A percentile compares a stretch with the other conserved stretches of the same genome.
Conservation (phyloP, 2,888 invertebrate genomes). For the Calameuta idolon region DNA sequence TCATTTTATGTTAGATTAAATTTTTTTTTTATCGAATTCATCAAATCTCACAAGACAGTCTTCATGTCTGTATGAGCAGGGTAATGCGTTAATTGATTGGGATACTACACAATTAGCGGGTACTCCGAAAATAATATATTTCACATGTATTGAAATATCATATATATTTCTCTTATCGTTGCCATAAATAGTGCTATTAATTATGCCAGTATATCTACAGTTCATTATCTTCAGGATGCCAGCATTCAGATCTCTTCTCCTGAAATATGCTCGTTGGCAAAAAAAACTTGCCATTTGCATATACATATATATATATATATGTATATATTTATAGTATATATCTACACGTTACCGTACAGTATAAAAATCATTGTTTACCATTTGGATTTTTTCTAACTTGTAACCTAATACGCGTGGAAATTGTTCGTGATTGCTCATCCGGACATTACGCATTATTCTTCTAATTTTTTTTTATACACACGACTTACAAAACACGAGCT, state of each 20-base stretch:
- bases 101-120: neutral
- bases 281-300: neutral
- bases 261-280: neutral
- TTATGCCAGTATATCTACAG: slow-evolving; percentile 14
- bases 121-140: neutral
- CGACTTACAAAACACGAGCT: neutral
- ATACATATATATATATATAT: slow-evolving; percentile 3
- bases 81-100: neutral
- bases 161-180: slow-evolving; percentile 6
- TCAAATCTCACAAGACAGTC: neutral
- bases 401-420: slow-evolving; percentile 39
- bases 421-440: slow-evolving; percentile 39
- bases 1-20: neutral
- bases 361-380: slow-evolving; percentile 4
- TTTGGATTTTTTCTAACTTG: neutral
- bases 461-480: neutral
- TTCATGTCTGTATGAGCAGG: neutral
- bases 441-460: slow-evolving; percentile 38
- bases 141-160: slow-evolving; percentile 8
- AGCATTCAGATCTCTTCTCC: neutral
- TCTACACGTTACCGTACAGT: slow-evolving; percentile 4
- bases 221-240: neutral
- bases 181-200: slow-evolving; percentile 14
- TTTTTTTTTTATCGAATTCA: neutral
- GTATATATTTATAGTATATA: neutral